phyloP scores from a whole-genome alignment of 2,888 invertebrate species.

The Orchestes rusci region DNA sequence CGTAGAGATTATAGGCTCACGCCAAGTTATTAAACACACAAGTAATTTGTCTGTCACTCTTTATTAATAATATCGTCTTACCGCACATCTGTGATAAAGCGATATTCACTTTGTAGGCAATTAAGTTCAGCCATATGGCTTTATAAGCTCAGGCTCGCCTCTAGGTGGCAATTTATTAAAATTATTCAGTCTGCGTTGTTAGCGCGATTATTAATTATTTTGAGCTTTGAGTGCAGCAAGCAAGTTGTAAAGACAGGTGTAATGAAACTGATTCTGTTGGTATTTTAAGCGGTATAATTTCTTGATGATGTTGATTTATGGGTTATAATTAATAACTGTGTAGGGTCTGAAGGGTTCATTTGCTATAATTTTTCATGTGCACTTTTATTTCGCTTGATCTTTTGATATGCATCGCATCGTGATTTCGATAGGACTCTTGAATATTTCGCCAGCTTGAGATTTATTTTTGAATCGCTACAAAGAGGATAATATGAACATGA shows the following conservation, averaged over 20 bases:
- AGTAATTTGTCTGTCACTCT: conserved; percentile 5
- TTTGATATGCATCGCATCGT: too few species aligned
- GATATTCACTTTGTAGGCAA: conserved; percentile 17
- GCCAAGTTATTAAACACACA: conserved; percentile 2
- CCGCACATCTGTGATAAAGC: conserved; percentile 7
- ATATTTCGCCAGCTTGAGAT: too few species aligned
- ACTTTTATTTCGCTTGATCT: too few species aligned
- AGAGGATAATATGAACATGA: too few species aligned
- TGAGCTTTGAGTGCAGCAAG: conserved; percentile 19
- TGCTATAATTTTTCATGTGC: too few species aligned
- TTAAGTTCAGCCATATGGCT: conserved; percentile 19
- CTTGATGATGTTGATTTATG: conserved; percentile 9
- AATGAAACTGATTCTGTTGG: conserved; percentile 16
- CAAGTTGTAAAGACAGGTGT: conserved; percentile 18
- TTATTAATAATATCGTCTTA: conserved; percentile 6
- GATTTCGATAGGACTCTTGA: too few species aligned
- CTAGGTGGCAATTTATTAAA: conserved; percentile 22
- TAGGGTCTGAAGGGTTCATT: too few species aligned
- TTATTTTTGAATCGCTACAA: too few species aligned
- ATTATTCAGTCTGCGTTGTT: conserved; percentile 20
- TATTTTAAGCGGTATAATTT: conserved; percentile 13
- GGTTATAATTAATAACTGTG: too few species aligned
- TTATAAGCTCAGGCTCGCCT: conserved; percentile 18
- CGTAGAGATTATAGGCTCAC: too few species aligned
- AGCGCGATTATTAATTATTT: conserved; percentile 22